These are phyloP conservation scores for Lepeophtheirus nordmannii DNA, from an alignment of 2,888 invertebrate genomes.

Conservation along the genomic window DNA sequence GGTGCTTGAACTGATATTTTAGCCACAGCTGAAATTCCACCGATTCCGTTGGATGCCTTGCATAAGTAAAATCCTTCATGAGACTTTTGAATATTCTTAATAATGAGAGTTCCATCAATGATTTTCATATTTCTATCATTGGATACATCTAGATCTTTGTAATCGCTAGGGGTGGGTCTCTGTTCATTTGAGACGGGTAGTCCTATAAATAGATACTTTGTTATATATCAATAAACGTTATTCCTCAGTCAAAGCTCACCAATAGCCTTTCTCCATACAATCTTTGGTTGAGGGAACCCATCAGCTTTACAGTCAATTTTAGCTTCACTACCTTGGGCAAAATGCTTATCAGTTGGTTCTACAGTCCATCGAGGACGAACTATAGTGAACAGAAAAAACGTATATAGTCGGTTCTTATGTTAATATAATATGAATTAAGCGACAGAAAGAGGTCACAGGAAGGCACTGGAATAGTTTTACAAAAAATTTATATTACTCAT, in stretches of 20 bases:
- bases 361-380: slow-evolving; percentile 91
- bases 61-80: slow-evolving; percentile 90
- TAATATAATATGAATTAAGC: slow-evolving; percentile 19
- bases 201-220: neutral
- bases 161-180: slow-evolving; percentile 77
- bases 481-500: neutral
- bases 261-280: slow-evolving; percentile 88
- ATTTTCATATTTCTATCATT: slow-evolving; percentile 70
- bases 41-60: slow-evolving; percentile 89
- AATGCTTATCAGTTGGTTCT: slow-evolving; percentile 84
- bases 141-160: slow-evolving; percentile 75
- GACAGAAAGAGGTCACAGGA: slow-evolving; percentile 25
- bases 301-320: slow-evolving; percentile 90
- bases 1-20: slow-evolving; percentile 86
- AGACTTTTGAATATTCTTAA: slow-evolving; percentile 76
- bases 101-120: slow-evolving; percentile 78
- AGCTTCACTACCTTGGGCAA: slow-evolving; percentile 83
- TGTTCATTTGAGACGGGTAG: slow-evolving; percentile 15
- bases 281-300: slow-evolving; percentile 83
- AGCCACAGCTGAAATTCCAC: slow-evolving; percentile 83
- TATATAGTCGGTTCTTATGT: neutral
- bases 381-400: slow-evolving; percentile 32
- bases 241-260: slow-evolving; percentile 42
- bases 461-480: slow-evolving; percentile 22
- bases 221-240: neutral